phyloP scores from a whole-genome alignment of 2,888 invertebrate species.

The Drosophila kambysellisi region DNA sequence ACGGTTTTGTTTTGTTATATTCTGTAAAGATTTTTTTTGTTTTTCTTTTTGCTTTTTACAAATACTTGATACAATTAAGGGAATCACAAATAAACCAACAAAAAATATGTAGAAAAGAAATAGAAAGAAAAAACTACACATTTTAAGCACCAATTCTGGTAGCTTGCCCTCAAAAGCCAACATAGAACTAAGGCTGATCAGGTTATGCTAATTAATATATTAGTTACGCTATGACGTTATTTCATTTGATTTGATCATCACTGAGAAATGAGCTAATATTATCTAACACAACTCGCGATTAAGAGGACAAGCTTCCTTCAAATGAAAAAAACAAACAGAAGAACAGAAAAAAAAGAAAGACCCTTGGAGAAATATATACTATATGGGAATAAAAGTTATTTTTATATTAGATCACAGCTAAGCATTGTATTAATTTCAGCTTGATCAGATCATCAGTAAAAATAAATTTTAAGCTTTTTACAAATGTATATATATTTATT shows the following conservation, averaged over 20 bases:
- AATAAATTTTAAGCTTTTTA: not conserved
- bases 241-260: not conserved
- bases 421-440: not conserved
- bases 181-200: not conserved
- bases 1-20: conserved; percentile 40
- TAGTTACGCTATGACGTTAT: not conserved
- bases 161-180: conserved; percentile 14
- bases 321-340: not conserved
- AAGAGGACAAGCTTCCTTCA: conserved; percentile 4
- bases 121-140: not conserved
- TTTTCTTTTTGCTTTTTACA: conserved; percentile 17
- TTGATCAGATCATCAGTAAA: not conserved
- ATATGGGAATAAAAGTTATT: not conserved
- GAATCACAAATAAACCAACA: conserved; percentile 21
- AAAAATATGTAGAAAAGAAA: not conserved
- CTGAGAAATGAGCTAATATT: not conserved
- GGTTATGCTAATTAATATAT: conserved; percentile 3
- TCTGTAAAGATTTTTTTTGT: conserved; percentile 20
- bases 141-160: not conserved
- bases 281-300: not conserved
- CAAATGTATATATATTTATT: not conserved
- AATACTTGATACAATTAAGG: conserved; percentile 4
- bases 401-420: not conserved
- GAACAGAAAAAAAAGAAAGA: not conserved
- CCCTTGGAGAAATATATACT: not conserved